Evolutionary conservation across 2,888 invertebrate genomes (phyloP).

Genomic region (Ichneumoninae sp.): DNA sequence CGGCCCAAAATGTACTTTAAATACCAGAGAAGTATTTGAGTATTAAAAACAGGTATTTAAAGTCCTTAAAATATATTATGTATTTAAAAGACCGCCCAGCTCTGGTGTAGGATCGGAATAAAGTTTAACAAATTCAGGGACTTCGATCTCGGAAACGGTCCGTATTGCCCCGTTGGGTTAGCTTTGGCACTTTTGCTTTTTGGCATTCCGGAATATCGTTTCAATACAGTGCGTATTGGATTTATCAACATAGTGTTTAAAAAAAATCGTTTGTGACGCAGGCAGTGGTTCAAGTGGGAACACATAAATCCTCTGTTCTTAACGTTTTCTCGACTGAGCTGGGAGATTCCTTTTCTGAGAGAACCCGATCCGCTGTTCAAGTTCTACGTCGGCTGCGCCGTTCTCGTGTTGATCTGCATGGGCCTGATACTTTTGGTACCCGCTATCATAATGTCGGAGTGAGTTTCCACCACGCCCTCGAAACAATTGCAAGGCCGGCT

Average conservation of each 20-base stretch:
- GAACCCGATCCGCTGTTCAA: conserved; percentile 94
- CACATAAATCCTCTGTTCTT: conserved; percentile 87
- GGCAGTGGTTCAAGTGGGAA: conserved; percentile 88
- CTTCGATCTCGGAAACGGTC: too few relatives aligned
- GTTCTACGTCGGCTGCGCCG: conserved; percentile 89
- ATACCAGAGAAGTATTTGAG: too few relatives aligned
- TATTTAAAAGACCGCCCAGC: too few relatives aligned
- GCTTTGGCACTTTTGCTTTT: too few relatives aligned
- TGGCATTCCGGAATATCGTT: too few relatives aligned
- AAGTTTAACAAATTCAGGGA: too few relatives aligned
- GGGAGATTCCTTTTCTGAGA: conserved; percentile 90
- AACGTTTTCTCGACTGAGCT: conserved; percentile 87
- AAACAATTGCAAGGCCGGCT: background rate
- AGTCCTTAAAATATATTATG: too few relatives aligned
- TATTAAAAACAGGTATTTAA: too few relatives aligned
- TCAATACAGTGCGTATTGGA: background rate
- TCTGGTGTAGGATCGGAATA: too few relatives aligned
- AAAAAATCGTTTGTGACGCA: conserved; percentile 82
- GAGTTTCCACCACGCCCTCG: conserved; percentile 73
- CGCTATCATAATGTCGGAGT: conserved; percentile 86
- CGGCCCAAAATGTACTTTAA: too few relatives aligned
- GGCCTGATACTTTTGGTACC: conserved; percentile 86
- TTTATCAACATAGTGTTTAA: background rate
- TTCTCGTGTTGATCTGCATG: conserved; percentile 86
- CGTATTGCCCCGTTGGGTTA: too few relatives aligned